Conservation (phyloP, 2,113 vertebrate species). For the Oncorhynchus kisutch region DNA sequence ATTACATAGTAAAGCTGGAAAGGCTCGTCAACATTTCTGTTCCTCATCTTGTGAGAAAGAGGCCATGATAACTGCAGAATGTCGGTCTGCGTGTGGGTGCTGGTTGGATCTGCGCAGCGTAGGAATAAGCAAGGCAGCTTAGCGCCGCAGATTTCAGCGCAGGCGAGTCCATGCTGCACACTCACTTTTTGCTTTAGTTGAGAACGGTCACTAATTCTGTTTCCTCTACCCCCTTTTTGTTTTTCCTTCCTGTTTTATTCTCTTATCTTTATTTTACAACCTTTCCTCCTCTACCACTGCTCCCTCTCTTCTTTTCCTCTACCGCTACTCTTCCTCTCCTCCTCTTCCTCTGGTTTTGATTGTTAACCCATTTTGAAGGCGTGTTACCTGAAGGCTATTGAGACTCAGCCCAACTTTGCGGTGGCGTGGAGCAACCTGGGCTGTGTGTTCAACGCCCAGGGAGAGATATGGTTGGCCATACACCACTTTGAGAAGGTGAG, state of each 20-base stretch:
- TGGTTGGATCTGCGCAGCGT: slow-evolving; percentile 94
- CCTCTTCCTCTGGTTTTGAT: slow-evolving; percentile 77
- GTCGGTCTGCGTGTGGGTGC: slow-evolving; percentile 87
- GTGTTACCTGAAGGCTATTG: slow-evolving; percentile 99
- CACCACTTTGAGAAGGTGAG: slow-evolving; percentile 99
- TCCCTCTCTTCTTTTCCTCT: slow-evolving; percentile 57
- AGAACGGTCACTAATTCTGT: slow-evolving; percentile 87
- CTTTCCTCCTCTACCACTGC: slow-evolving; percentile 60
- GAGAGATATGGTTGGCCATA: slow-evolving; percentile 99
- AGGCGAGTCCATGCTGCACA: slow-evolving; percentile 97
- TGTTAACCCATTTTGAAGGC: slow-evolving; percentile 87
- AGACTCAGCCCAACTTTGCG: slow-evolving; percentile 99
- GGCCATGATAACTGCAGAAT: slow-evolving; percentile 84
- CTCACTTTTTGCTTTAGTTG: slow-evolving; percentile 95
- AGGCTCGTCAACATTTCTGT: background rate
- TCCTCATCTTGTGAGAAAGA: background rate
- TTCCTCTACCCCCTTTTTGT: slow-evolving; percentile 81
- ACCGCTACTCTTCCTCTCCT: slow-evolving; percentile 39
- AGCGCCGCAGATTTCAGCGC: slow-evolving; percentile 91
- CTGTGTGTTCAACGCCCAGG: slow-evolving; percentile 99
- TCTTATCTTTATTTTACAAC: slow-evolving; percentile 62
- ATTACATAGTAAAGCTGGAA: background rate
- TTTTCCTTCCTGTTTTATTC: slow-evolving; percentile 82
- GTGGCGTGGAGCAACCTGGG: slow-evolving; percentile 99
- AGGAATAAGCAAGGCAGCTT: slow-evolving; percentile 93